Conservation (phyloP, 2,113 vertebrate genomes). For the Saguinus midas region DNA sequence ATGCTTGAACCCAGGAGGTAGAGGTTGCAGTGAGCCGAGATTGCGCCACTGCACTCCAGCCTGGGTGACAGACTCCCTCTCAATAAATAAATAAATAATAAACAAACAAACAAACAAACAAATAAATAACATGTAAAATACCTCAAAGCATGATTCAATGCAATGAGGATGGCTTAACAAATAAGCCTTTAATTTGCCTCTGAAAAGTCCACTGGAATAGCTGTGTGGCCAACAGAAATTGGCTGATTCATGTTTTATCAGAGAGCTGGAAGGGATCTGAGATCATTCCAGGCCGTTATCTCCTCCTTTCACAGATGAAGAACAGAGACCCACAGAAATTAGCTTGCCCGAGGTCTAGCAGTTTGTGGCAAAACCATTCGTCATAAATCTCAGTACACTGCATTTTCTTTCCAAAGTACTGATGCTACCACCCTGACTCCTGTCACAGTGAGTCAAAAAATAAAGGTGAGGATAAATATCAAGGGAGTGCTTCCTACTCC, state of each 20-base stretch:
- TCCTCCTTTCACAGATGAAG: background rate
- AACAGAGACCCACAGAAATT: background rate
- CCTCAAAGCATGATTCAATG: background rate
- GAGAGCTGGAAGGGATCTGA: background rate
- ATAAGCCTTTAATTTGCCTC: conserved; percentile 54
- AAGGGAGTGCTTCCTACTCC: background rate
- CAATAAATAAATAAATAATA: too few species aligned
- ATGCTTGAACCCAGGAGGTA: too few species aligned
- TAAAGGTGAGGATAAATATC: background rate
- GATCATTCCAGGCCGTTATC: background rate
- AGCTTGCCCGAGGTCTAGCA: background rate
- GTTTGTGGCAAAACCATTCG: background rate
- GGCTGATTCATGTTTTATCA: conserved; percentile 34
- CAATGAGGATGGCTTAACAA: conserved; percentile 50
- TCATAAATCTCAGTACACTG: background rate
- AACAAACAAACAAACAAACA: too few species aligned
- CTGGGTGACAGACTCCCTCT: too few species aligned
- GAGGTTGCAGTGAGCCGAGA: too few species aligned
- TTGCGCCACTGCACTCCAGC: too few species aligned
- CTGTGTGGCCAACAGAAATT: conserved; percentile 39
- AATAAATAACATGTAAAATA: conserved; percentile 2
- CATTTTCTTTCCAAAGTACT: background rate
- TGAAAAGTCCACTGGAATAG: conserved; percentile 24
- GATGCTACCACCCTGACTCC: background rate
- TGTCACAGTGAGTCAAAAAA: background rate